Evolutionary conservation across 1,140 invertebrate genomes (phyloP), one percentile per base, ranked within the genome.

Genomic region (Leptonema lineaticorne): DNA sequence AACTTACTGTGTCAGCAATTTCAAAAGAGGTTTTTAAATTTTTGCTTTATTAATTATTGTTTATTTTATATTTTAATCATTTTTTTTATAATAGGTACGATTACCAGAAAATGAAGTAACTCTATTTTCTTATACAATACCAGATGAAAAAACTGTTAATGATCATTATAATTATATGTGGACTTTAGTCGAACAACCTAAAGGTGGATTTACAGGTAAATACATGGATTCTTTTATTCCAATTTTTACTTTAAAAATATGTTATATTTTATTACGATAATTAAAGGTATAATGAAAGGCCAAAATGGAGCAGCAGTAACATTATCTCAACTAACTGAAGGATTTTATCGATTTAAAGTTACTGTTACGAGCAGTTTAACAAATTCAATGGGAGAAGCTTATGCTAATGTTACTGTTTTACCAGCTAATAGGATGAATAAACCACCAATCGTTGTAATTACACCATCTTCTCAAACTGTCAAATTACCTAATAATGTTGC

Each of bases 371-470:
- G 94, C 0, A 92, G 87, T 6, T 88, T 85, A 69, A 78, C 82
- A 1, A 87, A 86, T 73, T 87, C 89, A 29, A 91, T 88, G 78
- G 95, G 94, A 20, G 91, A 94, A 77, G 89, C 92, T 0, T 88
- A 88, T 74, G 94, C 93, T 0, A 96, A 96, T 79, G 92, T 97
- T 1, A 95, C 92, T n/a, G 95, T 97, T 22, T 77, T 92, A 71
- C 92, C 94, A 70, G 92, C 90, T n/a, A 90, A 92, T 71, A 81
- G 94, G 60, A 88, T 90, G 30, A 97, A 97, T 80, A 87, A 89
- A 74, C 86, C 92, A 6, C 96, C 96, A 0, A 82, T 90, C 66
- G 94, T 94, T 1, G 85, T 96, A 41, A 94, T 97, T 67, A 91
- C 89, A 22, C 94, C 95, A 0, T 82, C 88, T 0, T 86, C 88